phyloP scores from a whole-genome alignment of 2,113 vertebrate species.

The Murina feae region DNA sequence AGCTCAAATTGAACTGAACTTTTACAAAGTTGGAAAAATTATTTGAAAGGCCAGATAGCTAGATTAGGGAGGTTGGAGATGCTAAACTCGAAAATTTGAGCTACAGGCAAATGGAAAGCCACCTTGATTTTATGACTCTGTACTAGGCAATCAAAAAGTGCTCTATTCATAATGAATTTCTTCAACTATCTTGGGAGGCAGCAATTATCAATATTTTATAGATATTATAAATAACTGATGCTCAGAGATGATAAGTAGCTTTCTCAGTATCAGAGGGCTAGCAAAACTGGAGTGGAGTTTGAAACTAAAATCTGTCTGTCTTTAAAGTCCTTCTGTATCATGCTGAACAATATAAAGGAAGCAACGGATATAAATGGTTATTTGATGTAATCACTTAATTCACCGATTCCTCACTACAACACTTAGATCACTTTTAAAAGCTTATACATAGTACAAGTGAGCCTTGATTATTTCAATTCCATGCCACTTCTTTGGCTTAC shows the following conservation, averaged over 20 bases:
- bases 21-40: background rate
- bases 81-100: background rate
- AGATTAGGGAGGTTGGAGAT: background rate
- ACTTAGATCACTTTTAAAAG: background rate
- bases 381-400: background rate
- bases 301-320: background rate
- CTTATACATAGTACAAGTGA: background rate
- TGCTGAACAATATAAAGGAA: background rate
- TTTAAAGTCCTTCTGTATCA: background rate
- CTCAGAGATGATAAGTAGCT: background rate
- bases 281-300: background rate
- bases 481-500: background rate
- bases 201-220: background rate
- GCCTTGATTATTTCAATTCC: background rate
- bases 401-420: background rate
- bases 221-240: background rate
- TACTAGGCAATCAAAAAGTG: background rate
- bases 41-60: background rate
- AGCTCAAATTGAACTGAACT: background rate
- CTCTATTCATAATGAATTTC: background rate
- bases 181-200: background rate
- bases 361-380: background rate
- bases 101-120: background rate
- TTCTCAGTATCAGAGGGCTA: background rate
- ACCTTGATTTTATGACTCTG: background rate